A percentile compares a stretch with the other conserved stretches of the same genome.
Evolutionary conservation across 2,113 vertebrate genomes (phyloP).

Genomic region (Poecile atricapillus): DNA sequence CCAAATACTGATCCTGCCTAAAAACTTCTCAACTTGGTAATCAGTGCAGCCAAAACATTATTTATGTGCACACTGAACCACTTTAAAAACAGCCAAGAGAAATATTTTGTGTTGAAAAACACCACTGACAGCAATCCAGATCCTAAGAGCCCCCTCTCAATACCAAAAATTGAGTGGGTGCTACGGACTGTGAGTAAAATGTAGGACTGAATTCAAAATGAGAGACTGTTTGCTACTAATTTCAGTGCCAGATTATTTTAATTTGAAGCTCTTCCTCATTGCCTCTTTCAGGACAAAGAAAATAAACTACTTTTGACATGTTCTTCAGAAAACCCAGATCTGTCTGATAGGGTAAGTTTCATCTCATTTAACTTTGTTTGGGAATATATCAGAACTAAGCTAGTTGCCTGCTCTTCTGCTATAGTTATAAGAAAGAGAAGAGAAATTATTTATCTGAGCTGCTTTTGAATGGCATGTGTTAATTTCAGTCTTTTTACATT

Average conservation of each 20-base stretch:
- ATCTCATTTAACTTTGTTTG: not conserved
- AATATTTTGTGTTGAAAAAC: not conserved
- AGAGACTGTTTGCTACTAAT: not conserved
- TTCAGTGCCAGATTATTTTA: not conserved
- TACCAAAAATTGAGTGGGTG: not conserved
- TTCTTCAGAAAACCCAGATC: not conserved
- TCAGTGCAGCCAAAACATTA: not conserved
- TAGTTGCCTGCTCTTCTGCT: not conserved
- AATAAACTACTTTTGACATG: not conserved
- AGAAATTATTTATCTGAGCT: not conserved
- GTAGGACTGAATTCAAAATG: not conserved
- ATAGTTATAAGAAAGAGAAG: not conserved
- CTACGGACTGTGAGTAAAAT: not conserved
- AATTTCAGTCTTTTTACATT: not conserved
- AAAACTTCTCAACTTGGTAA: not conserved
- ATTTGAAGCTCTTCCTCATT: not conserved
- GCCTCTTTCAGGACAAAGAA: slow-evolving; percentile 5
- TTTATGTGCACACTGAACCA: not conserved
- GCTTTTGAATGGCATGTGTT: not conserved
- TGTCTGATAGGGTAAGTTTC: not conserved
- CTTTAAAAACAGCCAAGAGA: not conserved
- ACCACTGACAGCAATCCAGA: not conserved
- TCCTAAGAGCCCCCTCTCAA: not conserved
- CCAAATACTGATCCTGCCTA: not conserved
- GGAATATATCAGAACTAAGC: not conserved